Percentiles rank a stretch among this genome's conserved stretches.
These are phyloP conservation scores for Astreopora myriophthalma DNA, from an alignment of 64 coral and sea anemone genomes.

Conservation along the genomic window DNA sequence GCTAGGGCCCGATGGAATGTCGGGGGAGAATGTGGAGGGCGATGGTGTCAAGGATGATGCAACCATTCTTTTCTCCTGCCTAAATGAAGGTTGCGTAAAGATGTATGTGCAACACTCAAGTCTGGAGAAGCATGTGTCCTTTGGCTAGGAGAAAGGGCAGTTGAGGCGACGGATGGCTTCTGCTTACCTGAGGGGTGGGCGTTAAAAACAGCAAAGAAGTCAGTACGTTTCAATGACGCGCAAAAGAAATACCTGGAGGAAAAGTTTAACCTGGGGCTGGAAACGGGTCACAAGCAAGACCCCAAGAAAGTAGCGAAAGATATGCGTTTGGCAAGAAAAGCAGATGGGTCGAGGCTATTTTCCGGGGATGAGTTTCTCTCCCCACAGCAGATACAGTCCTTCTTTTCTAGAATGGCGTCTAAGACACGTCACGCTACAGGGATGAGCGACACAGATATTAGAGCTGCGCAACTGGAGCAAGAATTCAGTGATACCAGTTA, in stretches of 20 bases:
- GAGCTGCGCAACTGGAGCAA: slow-evolving; percentile 13
- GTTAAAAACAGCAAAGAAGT: not conserved
- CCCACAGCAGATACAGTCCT: slow-evolving; percentile 55
- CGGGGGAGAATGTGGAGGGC: not conserved
- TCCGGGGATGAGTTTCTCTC: slow-evolving; percentile 44
- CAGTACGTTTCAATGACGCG: not conserved
- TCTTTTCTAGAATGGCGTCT: slow-evolving; percentile 70
- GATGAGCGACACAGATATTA: not conserved
- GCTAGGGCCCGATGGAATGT: not conserved
- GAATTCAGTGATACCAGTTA: not conserved
- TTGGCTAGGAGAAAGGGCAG: no score
- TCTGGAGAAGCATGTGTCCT: no score
- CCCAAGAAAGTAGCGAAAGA: slow-evolving; percentile 11
- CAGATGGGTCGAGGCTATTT: slow-evolving; percentile 38
- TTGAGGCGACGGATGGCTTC: no score
- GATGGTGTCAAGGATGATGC: not conserved
- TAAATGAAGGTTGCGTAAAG: no score
- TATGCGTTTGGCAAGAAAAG: slow-evolving; percentile 29
- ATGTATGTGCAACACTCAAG: no score
- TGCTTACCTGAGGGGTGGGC: not conserved
- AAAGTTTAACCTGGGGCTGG: slow-evolving; percentile 18
- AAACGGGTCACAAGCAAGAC: not conserved
- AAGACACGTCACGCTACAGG: slow-evolving; percentile 14
- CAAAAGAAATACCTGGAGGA: slow-evolving; percentile 29
- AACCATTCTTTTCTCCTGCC: not conserved